These are phyloP conservation scores for Cariama cristata DNA, from an alignment of 2,113 vertebrate species.

Conservation along the genomic window DNA sequence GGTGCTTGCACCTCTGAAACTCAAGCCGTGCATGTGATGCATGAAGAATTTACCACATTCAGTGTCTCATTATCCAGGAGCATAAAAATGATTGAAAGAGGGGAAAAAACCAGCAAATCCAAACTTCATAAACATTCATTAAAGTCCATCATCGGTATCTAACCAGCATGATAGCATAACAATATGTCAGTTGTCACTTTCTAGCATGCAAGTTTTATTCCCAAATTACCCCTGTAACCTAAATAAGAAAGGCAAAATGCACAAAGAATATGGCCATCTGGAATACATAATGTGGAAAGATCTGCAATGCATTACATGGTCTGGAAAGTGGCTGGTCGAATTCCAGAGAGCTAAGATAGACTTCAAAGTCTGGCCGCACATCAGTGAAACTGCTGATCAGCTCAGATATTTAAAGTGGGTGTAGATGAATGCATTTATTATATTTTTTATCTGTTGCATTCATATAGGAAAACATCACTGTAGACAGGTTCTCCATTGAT, in stretches of 20 bases:
- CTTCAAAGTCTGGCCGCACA: conserved; percentile 87
- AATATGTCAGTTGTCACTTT: conserved; percentile 67
- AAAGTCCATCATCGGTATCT: background rate
- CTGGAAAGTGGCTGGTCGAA: conserved; percentile 82
- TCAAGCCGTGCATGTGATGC: background rate
- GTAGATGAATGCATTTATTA: conserved; percentile 85
- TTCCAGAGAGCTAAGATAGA: conserved; percentile 87
- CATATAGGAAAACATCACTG: conserved; percentile 71
- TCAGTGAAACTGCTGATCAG: conserved; percentile 82
- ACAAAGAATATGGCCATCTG: conserved; percentile 81
- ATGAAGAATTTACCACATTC: background rate
- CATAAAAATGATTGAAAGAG: conserved; percentile 17
- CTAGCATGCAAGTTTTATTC: conserved; percentile 67
- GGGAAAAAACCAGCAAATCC: background rate
- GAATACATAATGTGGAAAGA: conserved; percentile 80
- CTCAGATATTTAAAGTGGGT: conserved; percentile 82
- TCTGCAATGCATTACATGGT: conserved; percentile 87
- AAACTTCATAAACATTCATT: conserved; percentile 24
- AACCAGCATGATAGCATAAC: conserved; percentile 1
- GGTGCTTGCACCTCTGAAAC: background rate
- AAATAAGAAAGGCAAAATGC: conserved; percentile 75
- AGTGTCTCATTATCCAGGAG: background rate
- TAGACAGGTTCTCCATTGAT: conserved; percentile 66
- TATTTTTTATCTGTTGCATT: conserved; percentile 83
- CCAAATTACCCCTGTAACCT: conserved; percentile 68